These are phyloP conservation scores for Amazona guildingii DNA, from an alignment of 2,113 vertebrate species.

Conservation along the genomic window DNA sequence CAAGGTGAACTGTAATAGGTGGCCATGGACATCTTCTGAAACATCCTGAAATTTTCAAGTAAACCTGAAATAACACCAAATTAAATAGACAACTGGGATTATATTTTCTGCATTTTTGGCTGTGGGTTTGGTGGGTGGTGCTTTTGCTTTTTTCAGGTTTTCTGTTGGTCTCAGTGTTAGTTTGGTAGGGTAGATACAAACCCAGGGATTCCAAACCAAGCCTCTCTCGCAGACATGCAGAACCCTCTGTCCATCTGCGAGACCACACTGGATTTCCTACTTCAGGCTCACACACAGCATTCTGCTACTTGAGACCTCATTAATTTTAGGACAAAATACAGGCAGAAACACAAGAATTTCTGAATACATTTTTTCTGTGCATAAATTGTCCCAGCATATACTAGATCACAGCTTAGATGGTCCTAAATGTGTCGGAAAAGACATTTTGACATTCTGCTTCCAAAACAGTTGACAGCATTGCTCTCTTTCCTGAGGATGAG, in stretches of 20 bases:
- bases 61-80: background rate
- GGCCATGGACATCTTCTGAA: background rate
- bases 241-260: background rate
- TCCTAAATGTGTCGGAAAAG: background rate
- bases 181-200: background rate
- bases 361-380: background rate
- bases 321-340: background rate
- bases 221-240: background rate
- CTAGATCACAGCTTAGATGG: background rate
- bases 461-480: background rate
- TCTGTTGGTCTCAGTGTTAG: background rate
- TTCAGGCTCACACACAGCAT: background rate
- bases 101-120: background rate
- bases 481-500: background rate
- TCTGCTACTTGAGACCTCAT: background rate
- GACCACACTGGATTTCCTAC: background rate
- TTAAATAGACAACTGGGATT: background rate
- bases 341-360: background rate
- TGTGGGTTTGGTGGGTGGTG: background rate
- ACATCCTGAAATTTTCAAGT: background rate
- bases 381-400: background rate
- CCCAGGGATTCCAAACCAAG: background rate
- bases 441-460: background rate
- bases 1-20: background rate
- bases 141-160: background rate